A percentile compares a stretch with the other conserved stretches of the same genome.
Evolutionary conservation across 2,888 invertebrate genomes (phyloP).

Genomic region (Pheosia tremula): DNA sequence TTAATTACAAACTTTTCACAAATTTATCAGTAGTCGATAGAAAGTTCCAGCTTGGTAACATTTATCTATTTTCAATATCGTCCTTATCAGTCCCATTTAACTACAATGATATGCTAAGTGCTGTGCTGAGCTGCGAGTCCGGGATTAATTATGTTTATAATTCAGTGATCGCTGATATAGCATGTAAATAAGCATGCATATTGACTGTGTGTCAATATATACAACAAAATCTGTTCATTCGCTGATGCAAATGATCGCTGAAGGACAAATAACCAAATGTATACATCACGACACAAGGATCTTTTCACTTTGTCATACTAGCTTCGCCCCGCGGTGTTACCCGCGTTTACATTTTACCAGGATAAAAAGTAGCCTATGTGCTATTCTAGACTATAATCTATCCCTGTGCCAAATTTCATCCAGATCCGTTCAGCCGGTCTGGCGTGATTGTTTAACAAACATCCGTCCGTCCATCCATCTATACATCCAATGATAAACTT

Average conservation of each 20-base stretch:
- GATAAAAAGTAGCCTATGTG: no score
- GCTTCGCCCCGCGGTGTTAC: no score
- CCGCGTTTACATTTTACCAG: no score
- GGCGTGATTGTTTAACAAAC: no score
- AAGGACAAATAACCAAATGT: neutral
- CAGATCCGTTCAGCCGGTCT: no score
- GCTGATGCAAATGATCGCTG: neutral
- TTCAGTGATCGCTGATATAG: neutral
- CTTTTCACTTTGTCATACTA: no score
- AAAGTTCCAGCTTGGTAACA: conserved; percentile 38
- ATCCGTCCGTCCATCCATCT: no score
- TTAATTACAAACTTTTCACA: no score
- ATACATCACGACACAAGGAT: neutral
- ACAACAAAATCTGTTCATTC: neutral
- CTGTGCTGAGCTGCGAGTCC: neutral
- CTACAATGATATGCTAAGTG: neutral
- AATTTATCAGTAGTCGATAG: conserved; percentile 10
- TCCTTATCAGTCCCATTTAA: conserved; percentile 14
- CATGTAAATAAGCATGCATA: neutral
- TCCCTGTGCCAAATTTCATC: no score
- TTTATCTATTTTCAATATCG: conserved; percentile 30
- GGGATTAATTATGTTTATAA: neutral
- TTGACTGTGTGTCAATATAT: neutral
- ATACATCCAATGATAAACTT: no score
- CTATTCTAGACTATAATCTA: no score